phyloP scores from a whole-genome alignment of 35 echinoderm and acorn worm genomes.

The Stichopus chloronotus region DNA sequence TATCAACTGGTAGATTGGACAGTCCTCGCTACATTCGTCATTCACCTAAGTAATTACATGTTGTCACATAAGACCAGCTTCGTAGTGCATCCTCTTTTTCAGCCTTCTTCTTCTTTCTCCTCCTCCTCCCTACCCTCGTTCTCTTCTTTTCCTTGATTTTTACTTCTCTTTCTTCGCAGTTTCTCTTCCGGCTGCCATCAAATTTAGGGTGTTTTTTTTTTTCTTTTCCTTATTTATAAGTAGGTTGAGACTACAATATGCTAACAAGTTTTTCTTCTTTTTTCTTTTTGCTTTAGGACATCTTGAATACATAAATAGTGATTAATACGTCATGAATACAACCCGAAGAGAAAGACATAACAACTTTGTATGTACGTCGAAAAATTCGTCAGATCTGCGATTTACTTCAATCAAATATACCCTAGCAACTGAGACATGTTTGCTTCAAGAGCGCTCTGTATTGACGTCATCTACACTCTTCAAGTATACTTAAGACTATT shows the following conservation, averaged over 20 bases:
- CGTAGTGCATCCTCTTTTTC: too few species aligned
- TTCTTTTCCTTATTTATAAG: not conserved
- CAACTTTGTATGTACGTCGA: not conserved
- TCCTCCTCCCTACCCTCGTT: not conserved
- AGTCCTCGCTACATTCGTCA: not conserved
- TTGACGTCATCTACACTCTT: not conserved
- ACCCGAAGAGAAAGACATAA: not conserved
- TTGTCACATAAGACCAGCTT: too few species aligned
- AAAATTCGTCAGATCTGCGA: not conserved
- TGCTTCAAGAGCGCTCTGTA: not conserved
- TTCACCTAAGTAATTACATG: not conserved
- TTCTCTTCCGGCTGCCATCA: not conserved
- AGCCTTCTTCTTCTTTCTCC: too few species aligned
- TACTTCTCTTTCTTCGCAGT: not conserved
- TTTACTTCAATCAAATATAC: not conserved
- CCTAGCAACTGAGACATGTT: constrained; percentile 14
- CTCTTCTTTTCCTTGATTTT: not conserved
- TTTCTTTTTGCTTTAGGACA: not conserved
- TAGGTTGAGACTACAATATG: not conserved
- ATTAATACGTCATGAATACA: not conserved
- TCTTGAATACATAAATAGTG: constrained; percentile 3
- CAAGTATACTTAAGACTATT: not conserved
- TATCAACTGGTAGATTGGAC: not conserved
- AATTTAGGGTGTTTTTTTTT: not conserved
- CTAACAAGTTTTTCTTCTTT: not conserved